Base-by-base conservation (phyloP, 1,140 invertebrate species). In the Trichogramma pretiosum region DNA sequence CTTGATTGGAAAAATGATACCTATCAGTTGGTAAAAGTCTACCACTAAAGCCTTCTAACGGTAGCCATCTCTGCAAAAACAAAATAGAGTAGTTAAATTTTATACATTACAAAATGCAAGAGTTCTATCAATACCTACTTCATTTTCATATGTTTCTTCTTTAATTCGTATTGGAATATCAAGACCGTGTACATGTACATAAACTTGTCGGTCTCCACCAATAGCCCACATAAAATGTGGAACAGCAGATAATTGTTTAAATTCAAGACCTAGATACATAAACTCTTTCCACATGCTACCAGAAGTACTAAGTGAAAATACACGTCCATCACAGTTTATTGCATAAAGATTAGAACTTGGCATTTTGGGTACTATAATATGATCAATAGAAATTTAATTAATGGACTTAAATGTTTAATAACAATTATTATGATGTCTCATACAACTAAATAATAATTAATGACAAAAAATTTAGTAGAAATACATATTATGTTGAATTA, bases 111-210 rank as follows among this genome's bases (percentile, higher is more conserved):
- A 35, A 13, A 37, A 33, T 36, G 26, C 21, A 34, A 26, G 32
- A 24, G 51, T 11, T 24, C 21, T 5, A 26, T 16, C 5, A 45
- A 32, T 40, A 36, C 8, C 19, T 71, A 85, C 83, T 73, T 94
- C 87, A 71, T 95, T 94, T 73, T 95, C 90, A 67, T 87, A 95
- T 5, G 87, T 82, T 66, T 91, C 87, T 71, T 93, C 89, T 64
- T 84, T 84, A 0, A 92, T 84, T 51, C 88, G 74, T 48, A 94
- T 93, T 1, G 91, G 89, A 60, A 93, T 83, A 69, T 93, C 90
- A 30, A 88, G 71, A 3, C 85, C 85, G 62, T 89, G 84, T 16
- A 93, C 87, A 66, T 88, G 89, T 3, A 93, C 80, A 68, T 94
- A 93, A 33, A 92, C 83, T 68, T 93, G 89, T 52, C 91, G 80